Evolutionary conservation across 1,140 invertebrate species (phyloP), one percentile per base, ranked within the genome.

Genomic region (Caenorhabditis latens): DNA sequence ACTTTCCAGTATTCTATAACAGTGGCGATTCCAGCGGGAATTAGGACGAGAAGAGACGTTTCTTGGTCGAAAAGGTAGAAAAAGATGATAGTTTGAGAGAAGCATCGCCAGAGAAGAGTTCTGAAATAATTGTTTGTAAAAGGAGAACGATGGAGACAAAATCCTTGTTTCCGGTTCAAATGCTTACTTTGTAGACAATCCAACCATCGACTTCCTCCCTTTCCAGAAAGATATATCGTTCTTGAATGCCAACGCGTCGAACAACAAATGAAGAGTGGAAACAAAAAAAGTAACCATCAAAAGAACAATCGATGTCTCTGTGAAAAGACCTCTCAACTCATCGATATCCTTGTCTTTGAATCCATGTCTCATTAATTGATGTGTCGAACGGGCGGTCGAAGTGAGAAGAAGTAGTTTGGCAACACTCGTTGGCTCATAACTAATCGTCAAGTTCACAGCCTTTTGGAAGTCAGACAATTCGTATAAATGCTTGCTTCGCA

Each of bases 211-310:
- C 53, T 95, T 95, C 90, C 96, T 95, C 16, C 95, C 94, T 85
- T 95, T 95, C 98, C 98, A 99, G 93, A 98, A 99, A 89, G 94
- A 95, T 6, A 99, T 96, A 90, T 99, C 98, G 93, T 98, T 99
- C 94, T 99, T 99, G 91, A 99, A 98, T 3, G 98, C 97, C 67
- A 99, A 93, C 91, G 99, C 97, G 92, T 99, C 98, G 92, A 99
- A 97, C 13, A 99, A 93, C 83, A 99, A 92, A 95, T 99, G 98
- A 90, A 97, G 94, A 86, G 96, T 95, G 63, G 97, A 95, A 87
- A 99, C 96, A 89, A 96, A 94, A 89, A 99, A 95, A n/a, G 97
- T 99, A 48, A 96, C 94, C 89, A 95, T 95, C n/a, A 99, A 93
- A 71, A 99, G 94, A 93, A 96, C 97, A 14, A 99, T 94, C 93